These are phyloP conservation scores for Streptopelia turtur DNA, from an alignment of 2,797 vertebrate species.

Conservation along the genomic window DNA sequence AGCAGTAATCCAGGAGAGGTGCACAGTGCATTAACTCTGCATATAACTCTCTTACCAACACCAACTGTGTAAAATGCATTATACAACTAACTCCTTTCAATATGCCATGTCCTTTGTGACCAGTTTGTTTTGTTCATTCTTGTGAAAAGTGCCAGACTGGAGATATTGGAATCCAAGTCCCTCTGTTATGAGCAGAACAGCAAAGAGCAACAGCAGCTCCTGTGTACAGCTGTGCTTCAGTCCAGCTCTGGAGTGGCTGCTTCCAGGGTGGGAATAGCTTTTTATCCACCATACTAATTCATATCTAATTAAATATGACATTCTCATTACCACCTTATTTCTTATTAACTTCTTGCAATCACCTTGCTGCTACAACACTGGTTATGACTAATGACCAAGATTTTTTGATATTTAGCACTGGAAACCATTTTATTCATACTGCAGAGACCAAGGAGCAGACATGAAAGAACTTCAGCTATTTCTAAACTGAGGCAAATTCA, in stretches of 20 bases:
- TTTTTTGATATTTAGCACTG: neutral
- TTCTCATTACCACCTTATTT: neutral
- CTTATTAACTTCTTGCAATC: neutral
- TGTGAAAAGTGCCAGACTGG: neutral
- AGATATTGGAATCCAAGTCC: neutral
- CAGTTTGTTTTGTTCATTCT: neutral
- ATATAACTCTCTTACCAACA: neutral
- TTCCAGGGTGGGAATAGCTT: neutral
- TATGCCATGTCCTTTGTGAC: neutral
- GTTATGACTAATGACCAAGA: neutral
- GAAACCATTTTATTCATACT: neutral
- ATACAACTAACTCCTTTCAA: neutral
- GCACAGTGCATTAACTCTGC: slow-evolving; percentile 12
- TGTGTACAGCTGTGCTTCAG: neutral
- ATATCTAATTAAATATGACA: neutral
- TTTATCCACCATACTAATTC: neutral
- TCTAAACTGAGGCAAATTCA: neutral
- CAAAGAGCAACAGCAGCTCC: neutral
- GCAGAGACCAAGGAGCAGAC: neutral
- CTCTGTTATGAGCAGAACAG: neutral
- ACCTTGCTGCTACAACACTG: neutral
- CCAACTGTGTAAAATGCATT: neutral
- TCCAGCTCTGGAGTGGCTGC: neutral
- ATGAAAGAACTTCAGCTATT: neutral
- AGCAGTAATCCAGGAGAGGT: neutral